Percentiles rank a stretch among this genome's conserved stretches.
phyloP scores from a whole-genome alignment of 2,888 invertebrate species.

The Mimumesa dahlbomi region DNA sequence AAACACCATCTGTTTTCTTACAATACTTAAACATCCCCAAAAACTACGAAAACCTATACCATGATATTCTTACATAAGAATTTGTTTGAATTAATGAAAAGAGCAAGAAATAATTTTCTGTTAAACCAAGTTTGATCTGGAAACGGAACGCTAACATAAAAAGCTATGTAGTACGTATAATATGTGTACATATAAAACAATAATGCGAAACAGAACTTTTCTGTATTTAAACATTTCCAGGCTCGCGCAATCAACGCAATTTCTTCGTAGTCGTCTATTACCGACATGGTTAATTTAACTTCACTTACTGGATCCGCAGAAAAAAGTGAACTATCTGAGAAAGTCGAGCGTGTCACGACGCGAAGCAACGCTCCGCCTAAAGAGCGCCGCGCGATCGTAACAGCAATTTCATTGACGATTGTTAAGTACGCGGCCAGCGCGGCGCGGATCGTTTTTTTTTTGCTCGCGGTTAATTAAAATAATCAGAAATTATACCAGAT shows the following conservation, averaged over 20 bases:
- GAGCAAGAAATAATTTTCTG: too few species aligned
- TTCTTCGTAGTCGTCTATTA: slow-evolving; percentile 26
- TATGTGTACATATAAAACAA: too few species aligned
- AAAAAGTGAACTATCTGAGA: slow-evolving; percentile 39
- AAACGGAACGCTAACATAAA: too few species aligned
- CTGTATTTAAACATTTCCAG: too few species aligned
- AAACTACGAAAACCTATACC: too few species aligned
- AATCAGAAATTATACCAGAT: slow-evolving; percentile 21
- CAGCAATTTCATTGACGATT: slow-evolving; percentile 60
- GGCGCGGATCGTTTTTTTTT: slow-evolving; percentile 13
- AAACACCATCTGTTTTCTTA: too few species aligned
- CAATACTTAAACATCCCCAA: too few species aligned
- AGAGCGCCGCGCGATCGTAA: slow-evolving; percentile 33
- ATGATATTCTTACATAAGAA: too few species aligned
- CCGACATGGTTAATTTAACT: slow-evolving; percentile 28
- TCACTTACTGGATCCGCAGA: slow-evolving; percentile 7
- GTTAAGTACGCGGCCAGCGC: slow-evolving; percentile 3
- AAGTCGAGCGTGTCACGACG: slow-evolving; percentile 34
- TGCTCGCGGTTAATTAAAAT: slow-evolving; percentile 44
- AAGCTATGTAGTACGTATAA: too few species aligned
- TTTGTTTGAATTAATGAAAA: too few species aligned
- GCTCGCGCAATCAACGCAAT: slow-evolving; percentile 12
- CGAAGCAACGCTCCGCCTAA: slow-evolving; percentile 15
- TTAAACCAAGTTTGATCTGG: too few species aligned
- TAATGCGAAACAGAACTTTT: too few species aligned